A percentile compares a stretch with the other conserved stretches of the same genome.
Conservation (phyloP, 2,113 vertebrate genomes). For the Trichechus manatus region DNA sequence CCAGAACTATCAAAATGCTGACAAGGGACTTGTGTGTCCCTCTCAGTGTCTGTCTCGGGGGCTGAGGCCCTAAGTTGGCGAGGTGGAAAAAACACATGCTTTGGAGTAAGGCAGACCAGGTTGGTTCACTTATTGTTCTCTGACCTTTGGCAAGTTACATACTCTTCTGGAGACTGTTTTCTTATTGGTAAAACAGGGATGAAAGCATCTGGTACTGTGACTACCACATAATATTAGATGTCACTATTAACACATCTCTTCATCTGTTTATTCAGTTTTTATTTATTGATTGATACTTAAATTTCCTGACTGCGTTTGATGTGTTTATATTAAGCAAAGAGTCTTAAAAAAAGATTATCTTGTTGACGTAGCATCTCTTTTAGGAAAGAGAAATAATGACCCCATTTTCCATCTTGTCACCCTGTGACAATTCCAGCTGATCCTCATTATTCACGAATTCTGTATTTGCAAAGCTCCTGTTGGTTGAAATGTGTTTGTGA, state of each 20-base stretch:
- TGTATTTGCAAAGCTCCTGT: not conserved
- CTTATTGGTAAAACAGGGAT: not conserved
- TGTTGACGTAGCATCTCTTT: slow-evolving; percentile 22
- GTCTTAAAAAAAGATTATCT: not conserved
- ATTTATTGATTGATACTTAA: slow-evolving; percentile 6
- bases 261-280: not conserved
- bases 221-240: not conserved
- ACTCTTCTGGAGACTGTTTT: not conserved
- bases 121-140: not conserved
- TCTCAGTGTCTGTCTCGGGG: not conserved
- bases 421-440: not conserved
- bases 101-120: not conserved
- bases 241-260: not conserved
- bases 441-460: not conserved
- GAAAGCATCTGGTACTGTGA: not conserved
- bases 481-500: not conserved
- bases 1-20: not conserved
- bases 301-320: slow-evolving; percentile 9
- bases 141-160: not conserved
- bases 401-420: not conserved
- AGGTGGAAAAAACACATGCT: not conserved
- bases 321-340: slow-evolving; percentile 49
- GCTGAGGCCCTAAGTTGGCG: not conserved
- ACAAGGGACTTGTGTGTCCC: not conserved
- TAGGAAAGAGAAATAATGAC: slow-evolving; percentile 18